A percentile compares a stretch with the other conserved stretches of the same genome.
Evolutionary conservation across 1,140 invertebrate genomes (phyloP).

Genomic region (Drosophila prosaltans): DNA sequence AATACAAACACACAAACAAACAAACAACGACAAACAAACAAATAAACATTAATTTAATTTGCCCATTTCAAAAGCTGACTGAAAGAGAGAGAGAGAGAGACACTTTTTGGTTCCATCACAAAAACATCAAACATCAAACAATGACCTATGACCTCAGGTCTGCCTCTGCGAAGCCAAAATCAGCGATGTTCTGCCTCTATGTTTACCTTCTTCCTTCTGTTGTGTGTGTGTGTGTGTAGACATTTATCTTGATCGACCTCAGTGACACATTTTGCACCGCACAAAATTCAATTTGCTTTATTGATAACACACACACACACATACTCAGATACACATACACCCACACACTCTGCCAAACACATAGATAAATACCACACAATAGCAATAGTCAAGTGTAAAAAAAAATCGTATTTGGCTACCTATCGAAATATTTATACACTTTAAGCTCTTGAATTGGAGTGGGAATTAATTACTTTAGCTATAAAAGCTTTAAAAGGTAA

Average conservation of each 20-base stretch:
- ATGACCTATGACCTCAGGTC: constrained; percentile 16
- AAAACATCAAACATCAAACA: constrained; percentile 59
- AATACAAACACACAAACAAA: background rate
- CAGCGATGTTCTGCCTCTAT: background rate
- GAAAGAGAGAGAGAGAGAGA: background rate
- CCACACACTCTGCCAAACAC: background rate
- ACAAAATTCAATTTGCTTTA: constrained; percentile 77
- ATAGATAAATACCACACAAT: constrained; percentile 4
- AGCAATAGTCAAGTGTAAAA: constrained; percentile 32
- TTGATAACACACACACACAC: constrained; percentile 72
- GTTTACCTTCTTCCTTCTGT: constrained; percentile 3
- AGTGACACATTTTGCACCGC: constrained; percentile 73
- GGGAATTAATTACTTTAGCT: no score
- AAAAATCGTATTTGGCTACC: constrained; percentile 3
- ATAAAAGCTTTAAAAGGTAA: no score
- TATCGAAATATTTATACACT: constrained; percentile 22
- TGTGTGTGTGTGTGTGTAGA: constrained; percentile 29
- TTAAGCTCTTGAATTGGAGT: no score
- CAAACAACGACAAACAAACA: constrained; percentile 4
- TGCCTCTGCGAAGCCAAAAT: background rate
- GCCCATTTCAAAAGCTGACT: constrained; percentile 38
- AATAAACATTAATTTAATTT: constrained; percentile 65
- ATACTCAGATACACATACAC: constrained; percentile 38
- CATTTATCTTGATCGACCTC: constrained; percentile 76
- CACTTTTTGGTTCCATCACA: constrained; percentile 24